Base-by-base conservation (phyloP, 2,888 invertebrate species). In the Oscheius sp. region DNA sequence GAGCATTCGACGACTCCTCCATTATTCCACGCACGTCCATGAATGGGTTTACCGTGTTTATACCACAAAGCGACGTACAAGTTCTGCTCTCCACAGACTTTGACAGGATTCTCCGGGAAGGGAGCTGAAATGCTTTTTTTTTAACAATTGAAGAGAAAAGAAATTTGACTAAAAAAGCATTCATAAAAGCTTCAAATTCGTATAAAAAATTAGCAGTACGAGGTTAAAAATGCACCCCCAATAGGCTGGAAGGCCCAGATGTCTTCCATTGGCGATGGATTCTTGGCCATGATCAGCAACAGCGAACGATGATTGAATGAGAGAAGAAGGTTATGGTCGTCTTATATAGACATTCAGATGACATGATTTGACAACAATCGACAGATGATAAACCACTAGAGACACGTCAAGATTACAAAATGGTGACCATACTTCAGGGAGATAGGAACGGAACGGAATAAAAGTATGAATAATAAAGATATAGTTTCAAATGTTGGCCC, bases 21-120 rank as follows among this genome's bases (percentile, higher is more conserved):
- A 57, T 78, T 78, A 72, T 78, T 78, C 78, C 77, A 77, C 12
- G 72, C 61, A 32, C 76, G 56, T 12, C 75, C 74, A 45, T 74
- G 75, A 49, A 77, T 68, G 12, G 77, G 75, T 61, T 78, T 75
- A 2, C 79, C 79, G 72, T 77, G 68, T 67, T 79, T 77, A 72
- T 77, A 77, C 77, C 77, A 77, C 66, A 77, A 69, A 22, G 77
- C 77, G 20, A 77, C 73, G 66, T 77, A 77, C 68, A 67, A 63
- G 56, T 77, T 77, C 73, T 77, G 77, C 50, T 76, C 63, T 4
- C 70, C 70, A 22, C 47, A 17, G 22, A 63, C 70, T 56, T 71
- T 73, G 44, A 73, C 70, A 2, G 78, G 78, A 9, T 65, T 69
- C 24, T 72, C 72, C 44, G 77, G 75, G 69, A 75, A 78, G 22